These are phyloP conservation scores for Thecophora atra DNA, from an alignment of 2,888 invertebrate species.

Conservation along the genomic window DNA sequence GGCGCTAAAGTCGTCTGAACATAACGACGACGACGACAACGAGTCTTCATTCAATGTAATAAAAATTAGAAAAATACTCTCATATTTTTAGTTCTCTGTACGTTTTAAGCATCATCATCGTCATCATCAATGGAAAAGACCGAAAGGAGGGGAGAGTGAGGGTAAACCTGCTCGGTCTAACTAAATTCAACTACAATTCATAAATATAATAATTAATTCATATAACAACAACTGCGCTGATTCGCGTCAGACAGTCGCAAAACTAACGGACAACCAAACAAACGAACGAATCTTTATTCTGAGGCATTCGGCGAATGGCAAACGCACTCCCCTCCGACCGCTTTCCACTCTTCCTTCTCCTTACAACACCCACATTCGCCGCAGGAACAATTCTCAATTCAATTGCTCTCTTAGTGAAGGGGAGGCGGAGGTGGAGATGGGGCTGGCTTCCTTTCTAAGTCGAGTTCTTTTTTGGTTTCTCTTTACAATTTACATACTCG, in stretches of 20 bases:
- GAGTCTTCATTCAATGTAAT: too few species aligned
- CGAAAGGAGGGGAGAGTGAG: too few species aligned
- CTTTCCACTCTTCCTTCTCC: too few species aligned
- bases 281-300: not conserved
- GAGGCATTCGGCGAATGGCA: not conserved
- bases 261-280: not conserved
- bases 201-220: constrained; percentile 25
- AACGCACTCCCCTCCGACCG: too few species aligned
- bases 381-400: not conserved
- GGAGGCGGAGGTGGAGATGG: not conserved
- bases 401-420: not conserved
- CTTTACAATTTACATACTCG: not conserved
- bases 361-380: not conserved
- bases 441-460: not conserved
- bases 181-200: not conserved
- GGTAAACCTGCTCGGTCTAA: not conserved
- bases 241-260: not conserved
- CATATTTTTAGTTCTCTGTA: too few species aligned
- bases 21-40: not conserved
- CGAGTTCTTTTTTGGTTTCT: not conserved
- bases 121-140: too few species aligned
- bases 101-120: too few species aligned
- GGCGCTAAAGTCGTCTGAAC: not conserved
- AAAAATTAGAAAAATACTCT: too few species aligned
- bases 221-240: constrained; percentile 6